These are phyloP conservation scores for Eupithecia vulgata DNA, from an alignment of 2,888 invertebrate genomes.

Conservation along the genomic window DNA sequence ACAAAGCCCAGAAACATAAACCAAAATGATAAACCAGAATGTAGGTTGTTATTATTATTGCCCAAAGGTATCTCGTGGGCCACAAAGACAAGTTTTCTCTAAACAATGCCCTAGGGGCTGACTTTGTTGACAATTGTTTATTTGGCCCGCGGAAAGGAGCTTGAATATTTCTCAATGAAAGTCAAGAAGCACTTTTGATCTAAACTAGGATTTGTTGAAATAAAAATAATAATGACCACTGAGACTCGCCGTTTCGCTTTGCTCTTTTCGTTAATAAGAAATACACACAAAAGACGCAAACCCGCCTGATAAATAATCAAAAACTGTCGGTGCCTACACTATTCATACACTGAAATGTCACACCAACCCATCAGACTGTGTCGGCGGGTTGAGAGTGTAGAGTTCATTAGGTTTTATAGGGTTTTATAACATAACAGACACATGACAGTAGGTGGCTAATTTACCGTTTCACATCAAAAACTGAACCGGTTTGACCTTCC, in stretches of 20 bases:
- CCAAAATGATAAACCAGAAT: conserved; percentile 11
- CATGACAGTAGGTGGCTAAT: too few relatives aligned
- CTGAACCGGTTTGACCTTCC: too few relatives aligned
- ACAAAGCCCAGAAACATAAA: background rate
- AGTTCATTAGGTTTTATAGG: too few relatives aligned
- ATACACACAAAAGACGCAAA: too few relatives aligned
- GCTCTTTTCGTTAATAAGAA: background rate
- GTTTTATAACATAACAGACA: too few relatives aligned
- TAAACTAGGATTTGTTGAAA: background rate
- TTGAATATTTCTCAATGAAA: background rate
- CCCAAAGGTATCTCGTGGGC: conserved; percentile 17
- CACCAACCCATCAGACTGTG: too few relatives aligned
- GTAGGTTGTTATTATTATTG: conserved; percentile 9
- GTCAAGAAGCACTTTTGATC: background rate
- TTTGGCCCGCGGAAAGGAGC: conserved; percentile 12
- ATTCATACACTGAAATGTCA: too few relatives aligned
- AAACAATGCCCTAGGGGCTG: conserved; percentile 21
- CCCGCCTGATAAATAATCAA: background rate
- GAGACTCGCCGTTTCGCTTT: background rate
- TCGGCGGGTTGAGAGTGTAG: too few relatives aligned
- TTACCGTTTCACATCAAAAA: too few relatives aligned
- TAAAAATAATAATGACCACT: background rate
- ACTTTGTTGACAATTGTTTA: conserved; percentile 34
- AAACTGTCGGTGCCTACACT: background rate
- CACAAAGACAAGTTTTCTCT: conserved; percentile 26